Percentiles rank a stretch among this genome's conserved stretches.
Conservation (phyloP, 1,140 invertebrate species). For the Zaprionus ornatus region DNA sequence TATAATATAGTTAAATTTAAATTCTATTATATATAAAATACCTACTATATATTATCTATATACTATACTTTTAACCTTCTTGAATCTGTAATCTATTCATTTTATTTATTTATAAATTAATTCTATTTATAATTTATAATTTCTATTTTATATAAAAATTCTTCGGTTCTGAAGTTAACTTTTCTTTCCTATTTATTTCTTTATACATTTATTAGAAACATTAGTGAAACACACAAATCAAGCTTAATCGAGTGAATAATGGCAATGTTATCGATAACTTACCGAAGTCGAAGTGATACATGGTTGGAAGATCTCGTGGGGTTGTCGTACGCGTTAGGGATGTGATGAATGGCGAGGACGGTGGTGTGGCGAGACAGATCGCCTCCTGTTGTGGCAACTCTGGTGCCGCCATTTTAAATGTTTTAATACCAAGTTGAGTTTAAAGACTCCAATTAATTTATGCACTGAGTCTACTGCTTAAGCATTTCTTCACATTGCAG, state of each 20-base stretch:
- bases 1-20: no score
- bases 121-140: no score
- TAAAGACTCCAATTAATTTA: constrained; percentile 51
- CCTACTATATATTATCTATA: no score
- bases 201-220: no score
- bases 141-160: no score
- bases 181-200: no score
- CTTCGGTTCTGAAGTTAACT: no score
- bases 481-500: constrained; percentile 14
- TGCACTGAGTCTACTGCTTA: constrained; percentile 65
- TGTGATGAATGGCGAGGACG: background rate
- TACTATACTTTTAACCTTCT: no score
- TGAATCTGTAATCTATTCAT: no score
- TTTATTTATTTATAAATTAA: no score
- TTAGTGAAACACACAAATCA: background rate
- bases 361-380: background rate
- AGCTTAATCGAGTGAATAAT: background rate
- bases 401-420: background rate
- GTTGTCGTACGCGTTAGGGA: background rate
- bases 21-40: no score
- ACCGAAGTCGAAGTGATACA: background rate
- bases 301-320: background rate
- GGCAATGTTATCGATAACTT: background rate
- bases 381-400: background rate
- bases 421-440: background rate